Evolutionary conservation across 2,888 invertebrate species (phyloP), one percentile per base, ranked within the genome.

Genomic region (Cheilosia variabilis): DNA sequence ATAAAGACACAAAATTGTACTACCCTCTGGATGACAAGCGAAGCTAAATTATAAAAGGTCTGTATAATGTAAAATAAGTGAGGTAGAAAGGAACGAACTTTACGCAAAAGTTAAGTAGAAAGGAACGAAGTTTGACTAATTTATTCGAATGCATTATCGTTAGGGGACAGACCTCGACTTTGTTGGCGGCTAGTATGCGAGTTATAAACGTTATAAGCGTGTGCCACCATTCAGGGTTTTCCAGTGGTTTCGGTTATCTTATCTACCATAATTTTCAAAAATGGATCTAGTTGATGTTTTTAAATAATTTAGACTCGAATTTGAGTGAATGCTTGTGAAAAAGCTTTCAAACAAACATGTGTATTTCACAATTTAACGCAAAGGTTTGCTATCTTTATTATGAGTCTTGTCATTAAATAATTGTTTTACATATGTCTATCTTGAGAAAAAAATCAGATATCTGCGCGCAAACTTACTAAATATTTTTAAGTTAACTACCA

Each of bases 341-440:
- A 34, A 5, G 15, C 13, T 47, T 17, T 13, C 7, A 19, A 31
- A 9, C 13, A 63, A 31, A 7, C 19, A 9, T 9, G 6, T 27
- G 27, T 34, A 47, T 47, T 63, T 63, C 63, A 15, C 47, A 63
- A 62, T 5, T 47, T 62, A 17, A 19, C 41, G 10, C 5, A 1
- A 60, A 1, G 0, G 1, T 43, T 17, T 62, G 17, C 13, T 10
- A 45, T 62, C 27, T 17, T 27, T 47, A 31, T 63, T 47, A 31
- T 63, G 13, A 63, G 34, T 34, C 63, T 63, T 34, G 47, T 34
- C 34, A 50, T 19, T 63, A 63, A 31, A 34, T 62, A 62, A 62
- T 10, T 15, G 2, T 17, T 17, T 45, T 9, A 31, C 31, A 31
- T 15, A 43, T 41, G 13, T 15, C 27, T 50, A 63, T 50, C 50